These are phyloP conservation scores for Helicoverpa assulta DNA, from an alignment of 2,888 invertebrate genomes.

Conservation along the genomic window DNA sequence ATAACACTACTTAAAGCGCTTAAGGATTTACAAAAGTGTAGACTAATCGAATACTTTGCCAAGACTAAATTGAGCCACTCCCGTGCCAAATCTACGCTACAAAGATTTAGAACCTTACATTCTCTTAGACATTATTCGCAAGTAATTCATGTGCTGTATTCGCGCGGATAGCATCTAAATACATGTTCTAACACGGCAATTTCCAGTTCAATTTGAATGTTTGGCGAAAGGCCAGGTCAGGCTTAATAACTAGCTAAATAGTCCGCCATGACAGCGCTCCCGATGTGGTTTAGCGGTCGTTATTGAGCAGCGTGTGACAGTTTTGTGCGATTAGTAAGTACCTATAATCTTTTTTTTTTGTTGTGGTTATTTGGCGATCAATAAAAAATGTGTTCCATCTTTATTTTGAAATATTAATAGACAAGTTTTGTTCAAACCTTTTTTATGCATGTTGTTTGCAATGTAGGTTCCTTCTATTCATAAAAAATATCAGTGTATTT, in stretches of 20 bases:
- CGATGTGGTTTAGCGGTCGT: conserved; percentile 54
- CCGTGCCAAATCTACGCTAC: conserved; percentile 46
- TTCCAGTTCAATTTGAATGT: conserved; percentile 73
- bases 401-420: too few relatives aligned
- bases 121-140: conserved; percentile 42
- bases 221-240: conserved; percentile 71
- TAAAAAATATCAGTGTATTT: neutral
- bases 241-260: conserved; percentile 70
- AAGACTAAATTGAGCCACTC: conserved; percentile 50
- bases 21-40: conserved; percentile 46
- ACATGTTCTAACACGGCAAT: conserved; percentile 61
- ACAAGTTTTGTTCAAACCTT: too few relatives aligned
- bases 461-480: too few relatives aligned
- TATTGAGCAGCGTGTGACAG: conserved; percentile 25
- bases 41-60: conserved; percentile 56
- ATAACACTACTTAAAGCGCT: conserved; percentile 37
- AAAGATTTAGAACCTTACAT: conserved; percentile 37
- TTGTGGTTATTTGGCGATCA: too few relatives aligned
- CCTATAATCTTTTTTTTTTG: too few relatives aligned
- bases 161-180: conserved; percentile 55
- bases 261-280: conserved; percentile 58
- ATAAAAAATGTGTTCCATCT: too few relatives aligned
- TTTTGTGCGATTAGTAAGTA: neutral
- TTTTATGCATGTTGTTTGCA: too few relatives aligned
- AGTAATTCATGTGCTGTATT: conserved; percentile 49